These are phyloP conservation scores for Drosophila virilis DNA, from an alignment of 1,140 invertebrate species.

Conservation along the genomic window DNA sequence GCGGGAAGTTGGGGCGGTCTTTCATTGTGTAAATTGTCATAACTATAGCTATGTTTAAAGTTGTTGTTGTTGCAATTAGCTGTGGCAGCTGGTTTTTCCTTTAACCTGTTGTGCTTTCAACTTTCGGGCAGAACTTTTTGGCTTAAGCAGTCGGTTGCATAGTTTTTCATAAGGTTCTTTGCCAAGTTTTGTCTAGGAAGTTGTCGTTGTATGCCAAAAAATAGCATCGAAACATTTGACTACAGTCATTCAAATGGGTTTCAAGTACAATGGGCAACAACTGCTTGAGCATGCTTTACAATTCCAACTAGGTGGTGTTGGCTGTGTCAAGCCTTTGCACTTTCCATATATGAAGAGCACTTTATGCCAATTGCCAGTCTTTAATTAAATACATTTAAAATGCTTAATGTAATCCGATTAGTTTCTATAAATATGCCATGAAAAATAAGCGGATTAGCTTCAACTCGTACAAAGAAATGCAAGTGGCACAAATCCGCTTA, in stretches of 20 bases:
- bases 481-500: slow-evolving; percentile 13
- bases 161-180: slow-evolving; percentile 34
- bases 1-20: not conserved
- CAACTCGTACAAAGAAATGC: slow-evolving; percentile 1
- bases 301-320: too few relatives aligned
- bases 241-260: slow-evolving; percentile 19
- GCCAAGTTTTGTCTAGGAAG: slow-evolving; percentile 23
- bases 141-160: slow-evolving; percentile 24
- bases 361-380: not conserved
- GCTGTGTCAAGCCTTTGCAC: not conserved
- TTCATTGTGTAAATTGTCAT: slow-evolving; percentile 58
- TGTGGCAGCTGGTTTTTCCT: slow-evolving; percentile 18
- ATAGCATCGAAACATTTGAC: slow-evolving; percentile 28
- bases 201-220: slow-evolving; percentile 15
- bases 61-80: slow-evolving; percentile 53
- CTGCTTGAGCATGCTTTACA: too few relatives aligned
- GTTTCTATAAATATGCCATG: slow-evolving; percentile 13
- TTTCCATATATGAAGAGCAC: not conserved
- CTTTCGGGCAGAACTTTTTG: slow-evolving; percentile 9
- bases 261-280: slow-evolving; percentile 27
- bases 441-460: slow-evolving; percentile 40
- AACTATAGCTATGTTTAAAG: slow-evolving; percentile 46
- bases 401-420: slow-evolving; percentile 33
- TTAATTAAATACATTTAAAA: slow-evolving; percentile 16
- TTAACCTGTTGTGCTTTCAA: slow-evolving; percentile 59